Conservation (phyloP, 2,797 vertebrate species). For the Carcharodon carcharias region DNA sequence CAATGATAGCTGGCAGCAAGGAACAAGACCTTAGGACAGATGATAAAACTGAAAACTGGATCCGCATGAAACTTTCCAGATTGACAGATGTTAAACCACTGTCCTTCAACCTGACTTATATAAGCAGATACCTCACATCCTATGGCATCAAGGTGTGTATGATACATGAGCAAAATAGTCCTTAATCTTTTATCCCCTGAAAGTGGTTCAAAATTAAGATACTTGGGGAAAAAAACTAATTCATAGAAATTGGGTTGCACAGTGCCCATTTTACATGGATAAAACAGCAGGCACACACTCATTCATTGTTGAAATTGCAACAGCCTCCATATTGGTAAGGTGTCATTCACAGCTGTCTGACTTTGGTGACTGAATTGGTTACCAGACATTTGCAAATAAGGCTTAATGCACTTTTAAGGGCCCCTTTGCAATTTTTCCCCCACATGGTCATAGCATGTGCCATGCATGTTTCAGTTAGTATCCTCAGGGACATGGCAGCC, state of each 20-base stretch:
- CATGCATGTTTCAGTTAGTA: background rate
- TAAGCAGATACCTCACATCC: slow-evolving; percentile 20
- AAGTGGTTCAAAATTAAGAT: background rate
- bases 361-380: too few species aligned
- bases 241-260: background rate
- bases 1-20: slow-evolving; percentile 36
- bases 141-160: slow-evolving; percentile 43
- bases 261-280: background rate
- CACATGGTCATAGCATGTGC: background rate
- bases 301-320: background rate
- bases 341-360: too few species aligned
- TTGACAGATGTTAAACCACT: slow-evolving; percentile 24
- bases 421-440: background rate
- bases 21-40: slow-evolving; percentile 35
- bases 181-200: background rate
- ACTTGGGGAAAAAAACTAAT: background rate
- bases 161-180: background rate
- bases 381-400: background rate
- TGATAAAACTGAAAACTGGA: slow-evolving; percentile 41
- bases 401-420: background rate
- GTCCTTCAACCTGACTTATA: slow-evolving; percentile 23
- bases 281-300: background rate
- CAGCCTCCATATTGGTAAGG: background rate
- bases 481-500: background rate
- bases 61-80: slow-evolving; percentile 41